Base-by-base conservation (phyloP, 2,797 vertebrate genomes). In the Denticeps clupeoides region DNA sequence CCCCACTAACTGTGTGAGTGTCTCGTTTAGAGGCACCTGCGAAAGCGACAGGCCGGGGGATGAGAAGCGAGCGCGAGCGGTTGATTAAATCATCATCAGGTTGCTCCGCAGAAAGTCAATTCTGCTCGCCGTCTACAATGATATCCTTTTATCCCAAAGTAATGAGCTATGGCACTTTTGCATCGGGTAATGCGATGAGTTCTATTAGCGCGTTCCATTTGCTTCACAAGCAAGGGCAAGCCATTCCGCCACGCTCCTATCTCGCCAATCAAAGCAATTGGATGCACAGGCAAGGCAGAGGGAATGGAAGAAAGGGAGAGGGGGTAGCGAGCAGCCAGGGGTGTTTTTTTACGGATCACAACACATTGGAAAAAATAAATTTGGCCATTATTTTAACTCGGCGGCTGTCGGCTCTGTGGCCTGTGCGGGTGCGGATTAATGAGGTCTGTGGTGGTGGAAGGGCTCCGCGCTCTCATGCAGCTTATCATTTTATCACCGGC, bases 61-160 rank as follows among this genome's bases (percentile, higher is more conserved):
- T 94, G 89, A 90, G 89, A 94, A 93, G 89, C 90, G 93, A 96
- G 95, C 91, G 90, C 91, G 90, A 93, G 87, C 87, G 91, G 90
- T 93, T 95, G 92, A 96, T 97, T 97, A 97, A 96, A 97, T 96
- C 91, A 92, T 94, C 89, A 96, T 94, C 90, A 93, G 92, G 89
- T 88, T 85, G 78, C 82, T 81, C 86, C 85, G 83, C 86, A 87
- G 88, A 95, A 94, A 96, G 92, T 95, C 93, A 95, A 96, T 96
- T 93, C 92, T 94, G 93, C 89, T 93, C 77, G 85, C 91, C 86
- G 91, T 95, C 93, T 87, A 84, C 89, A 92, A 87, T 92, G 91
- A 97, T 97, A 92, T 94, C 89, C 92, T 91, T 95, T 97, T 95
- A 94, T 95, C 90, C 93, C 91, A 90, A 89, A 89, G 90, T 97